Percentiles rank a stretch among this genome's conserved stretches.
Evolutionary conservation across 1,140 invertebrate genomes (phyloP).

Genomic region (Drosophila pruinosa): DNA sequence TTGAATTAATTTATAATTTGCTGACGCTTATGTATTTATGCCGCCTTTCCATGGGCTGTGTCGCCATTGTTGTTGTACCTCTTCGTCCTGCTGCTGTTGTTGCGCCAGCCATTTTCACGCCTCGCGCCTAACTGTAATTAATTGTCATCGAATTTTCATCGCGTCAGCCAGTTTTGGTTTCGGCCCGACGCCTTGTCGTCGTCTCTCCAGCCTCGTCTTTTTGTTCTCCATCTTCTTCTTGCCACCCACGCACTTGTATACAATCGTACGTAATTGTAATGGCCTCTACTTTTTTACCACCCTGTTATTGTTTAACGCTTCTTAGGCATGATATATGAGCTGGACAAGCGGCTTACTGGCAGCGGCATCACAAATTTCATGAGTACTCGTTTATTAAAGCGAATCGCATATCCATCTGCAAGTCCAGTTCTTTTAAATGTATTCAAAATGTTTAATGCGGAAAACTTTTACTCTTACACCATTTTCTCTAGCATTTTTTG

Average conservation of each 20-base stretch:
- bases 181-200: no score
- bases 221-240: background rate
- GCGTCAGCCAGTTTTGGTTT: constrained; percentile 62
- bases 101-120: constrained; percentile 63
- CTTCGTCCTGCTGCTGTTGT: constrained; percentile 7
- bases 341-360: constrained; percentile 9
- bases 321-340: constrained; percentile 53
- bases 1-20: constrained; percentile 80
- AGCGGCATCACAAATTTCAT: constrained; percentile 2
- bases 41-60: constrained; percentile 10
- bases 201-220: no score
- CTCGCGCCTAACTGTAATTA: constrained; percentile 70
- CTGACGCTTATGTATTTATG: constrained; percentile 70
- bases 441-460: background rate
- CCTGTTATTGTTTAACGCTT: constrained; percentile 39
- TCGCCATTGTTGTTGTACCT: constrained; percentile 7
- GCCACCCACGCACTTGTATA: background rate
- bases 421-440: background rate
- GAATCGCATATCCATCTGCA: background rate
- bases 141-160: constrained; percentile 77
- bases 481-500: background rate
- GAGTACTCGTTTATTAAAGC: background rate
- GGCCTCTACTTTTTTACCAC: constrained; percentile 18
- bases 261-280: constrained; percentile 47
- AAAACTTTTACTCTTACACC: background rate